Percentiles rank a stretch among this genome's conserved stretches.
Evolutionary conservation across 2,888 invertebrate genomes (phyloP).

Genomic region (Catocala fraxini): DNA sequence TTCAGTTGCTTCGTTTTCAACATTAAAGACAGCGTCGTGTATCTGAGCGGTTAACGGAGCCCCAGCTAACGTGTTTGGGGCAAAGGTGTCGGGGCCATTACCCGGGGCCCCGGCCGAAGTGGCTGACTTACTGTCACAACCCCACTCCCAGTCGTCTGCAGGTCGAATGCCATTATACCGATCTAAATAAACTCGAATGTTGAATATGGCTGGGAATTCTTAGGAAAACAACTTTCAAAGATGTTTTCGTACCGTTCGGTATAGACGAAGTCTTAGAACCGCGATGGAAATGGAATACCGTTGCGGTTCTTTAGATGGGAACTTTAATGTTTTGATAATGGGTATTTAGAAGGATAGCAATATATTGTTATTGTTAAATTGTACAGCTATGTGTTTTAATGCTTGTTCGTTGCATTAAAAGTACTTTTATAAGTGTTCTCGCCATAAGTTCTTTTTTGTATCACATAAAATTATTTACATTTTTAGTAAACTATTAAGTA

Average conservation of each 20-base stretch:
- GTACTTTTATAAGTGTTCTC: too few species aligned
- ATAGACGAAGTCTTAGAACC: conserved; percentile 34
- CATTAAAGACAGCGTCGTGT: conserved; percentile 58
- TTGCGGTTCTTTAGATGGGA: conserved; percentile 14
- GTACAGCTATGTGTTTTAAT: conserved; percentile 1
- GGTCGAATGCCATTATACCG: conserved; percentile 71
- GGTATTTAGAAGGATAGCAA: conserved; percentile 16
- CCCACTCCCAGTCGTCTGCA: conserved; percentile 63
- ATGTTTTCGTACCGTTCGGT: conserved; percentile 42
- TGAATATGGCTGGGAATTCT: conserved; percentile 56
- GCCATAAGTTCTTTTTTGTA: too few species aligned
- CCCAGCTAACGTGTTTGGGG: conserved; percentile 60
- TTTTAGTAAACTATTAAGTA: too few species aligned
- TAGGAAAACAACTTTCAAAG: conserved; percentile 56
- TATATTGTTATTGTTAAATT: conserved; percentile 3
- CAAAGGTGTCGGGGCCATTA: conserved; percentile 73
- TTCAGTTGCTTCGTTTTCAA: conserved; percentile 26
- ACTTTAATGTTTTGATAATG: conserved; percentile 16
- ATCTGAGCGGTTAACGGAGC: conserved; percentile 66
- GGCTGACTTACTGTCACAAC: conserved; percentile 57
- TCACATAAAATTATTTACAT: too few species aligned
- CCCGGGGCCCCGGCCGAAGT: conserved; percentile 59
- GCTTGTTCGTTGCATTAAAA: neutral
- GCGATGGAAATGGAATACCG: conserved; percentile 27
- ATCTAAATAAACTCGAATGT: conserved; percentile 63